Conservation (phyloP, 2,888 invertebrate genomes). For the Pristionchus maxplancki region DNA sequence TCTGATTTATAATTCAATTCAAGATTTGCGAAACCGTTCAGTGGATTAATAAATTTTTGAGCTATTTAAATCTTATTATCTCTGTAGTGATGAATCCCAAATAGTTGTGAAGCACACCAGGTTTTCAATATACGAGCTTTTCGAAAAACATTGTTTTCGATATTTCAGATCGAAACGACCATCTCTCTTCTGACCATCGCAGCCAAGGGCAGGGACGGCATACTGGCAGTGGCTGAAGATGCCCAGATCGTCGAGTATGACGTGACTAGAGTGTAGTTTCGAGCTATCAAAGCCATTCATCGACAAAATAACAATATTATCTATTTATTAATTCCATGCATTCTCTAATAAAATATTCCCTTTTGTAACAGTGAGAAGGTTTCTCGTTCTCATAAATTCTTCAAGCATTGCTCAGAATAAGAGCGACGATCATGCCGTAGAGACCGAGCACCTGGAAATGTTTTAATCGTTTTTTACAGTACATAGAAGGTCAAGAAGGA, state of each 20-base stretch:
- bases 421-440: slow-evolving; percentile 99
- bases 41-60: background rate
- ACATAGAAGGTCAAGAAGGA: too few species aligned
- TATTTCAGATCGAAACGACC: slow-evolving; percentile 11
- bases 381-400: too few species aligned
- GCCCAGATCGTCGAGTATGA: slow-evolving; percentile 33
- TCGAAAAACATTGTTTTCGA: too few species aligned
- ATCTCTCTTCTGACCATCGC: background rate
- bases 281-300: background rate
- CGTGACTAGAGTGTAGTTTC: slow-evolving; percentile 31
- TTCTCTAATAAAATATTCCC: too few species aligned
- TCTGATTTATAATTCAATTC: background rate
- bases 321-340: too few species aligned
- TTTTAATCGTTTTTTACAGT: background rate
- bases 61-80: too few species aligned
- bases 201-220: slow-evolving; percentile 1
- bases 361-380: too few species aligned
- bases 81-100: too few species aligned
- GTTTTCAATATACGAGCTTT: too few species aligned
- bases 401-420: slow-evolving; percentile 93
- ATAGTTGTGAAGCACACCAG: too few species aligned
- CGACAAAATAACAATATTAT: too few species aligned
- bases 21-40: background rate
- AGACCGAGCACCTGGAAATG: slow-evolving; percentile 87
- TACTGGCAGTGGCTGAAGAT: slow-evolving; percentile 24